phyloP scores from a whole-genome alignment of 1,140 invertebrate species.

The Philotrypesis tridentata region DNA sequence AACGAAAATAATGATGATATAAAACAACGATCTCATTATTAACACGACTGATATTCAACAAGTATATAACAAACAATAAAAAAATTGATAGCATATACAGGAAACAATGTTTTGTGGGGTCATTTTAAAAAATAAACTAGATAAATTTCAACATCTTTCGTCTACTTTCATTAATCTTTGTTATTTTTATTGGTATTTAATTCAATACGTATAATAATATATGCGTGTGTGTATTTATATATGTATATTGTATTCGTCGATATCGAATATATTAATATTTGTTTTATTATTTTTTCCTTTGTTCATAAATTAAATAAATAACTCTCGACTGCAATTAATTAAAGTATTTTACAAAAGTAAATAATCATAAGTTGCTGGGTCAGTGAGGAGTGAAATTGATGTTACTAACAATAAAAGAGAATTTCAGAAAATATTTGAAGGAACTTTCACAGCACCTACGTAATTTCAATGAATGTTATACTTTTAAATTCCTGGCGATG shows the following conservation, averaged over 20 bases:
- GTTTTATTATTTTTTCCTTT: constrained; percentile 56
- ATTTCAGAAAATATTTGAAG: background rate
- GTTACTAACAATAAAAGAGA: constrained; percentile 37
- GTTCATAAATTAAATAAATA: constrained; percentile 73
- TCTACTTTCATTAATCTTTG: constrained; percentile 15
- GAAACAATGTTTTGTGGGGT: background rate
- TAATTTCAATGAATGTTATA: too few relatives aligned
- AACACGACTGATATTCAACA: background rate
- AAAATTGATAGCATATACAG: background rate
- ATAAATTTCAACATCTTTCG: background rate
- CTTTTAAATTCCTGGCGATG: too few relatives aligned
- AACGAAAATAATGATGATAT: background rate
- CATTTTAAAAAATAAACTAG: constrained; percentile 20
- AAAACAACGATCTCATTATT: background rate
- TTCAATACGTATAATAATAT: constrained; percentile 62
- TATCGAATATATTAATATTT: constrained; percentile 68
- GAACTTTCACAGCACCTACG: background rate
- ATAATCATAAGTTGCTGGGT: constrained; percentile 60
- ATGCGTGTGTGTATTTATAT: constrained; percentile 55
- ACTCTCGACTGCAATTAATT: constrained; percentile 63
- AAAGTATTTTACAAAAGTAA: constrained; percentile 71
- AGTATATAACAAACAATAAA: background rate
- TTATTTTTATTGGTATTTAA: constrained; percentile 46
- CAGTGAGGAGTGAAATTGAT: constrained; percentile 55
- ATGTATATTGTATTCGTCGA: constrained; percentile 61